Evolutionary conservation across 2,113 vertebrate genomes (phyloP).

Genomic region (Oncorhynchus keta): DNA sequence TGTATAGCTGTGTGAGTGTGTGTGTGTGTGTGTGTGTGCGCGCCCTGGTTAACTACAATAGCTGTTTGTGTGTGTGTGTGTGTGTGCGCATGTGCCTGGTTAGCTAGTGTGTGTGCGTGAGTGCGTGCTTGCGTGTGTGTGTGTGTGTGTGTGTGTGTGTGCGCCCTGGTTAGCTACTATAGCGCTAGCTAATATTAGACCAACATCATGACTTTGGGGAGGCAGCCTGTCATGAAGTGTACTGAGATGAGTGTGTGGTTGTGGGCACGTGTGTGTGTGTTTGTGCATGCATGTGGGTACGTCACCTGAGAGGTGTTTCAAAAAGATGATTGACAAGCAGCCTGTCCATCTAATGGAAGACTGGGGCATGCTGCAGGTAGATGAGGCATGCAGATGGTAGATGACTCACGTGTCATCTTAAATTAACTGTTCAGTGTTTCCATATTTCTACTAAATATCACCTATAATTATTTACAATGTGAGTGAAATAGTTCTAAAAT

Average conservation of each 20-base stretch:
- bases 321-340: slow-evolving; percentile 50
- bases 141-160: no score
- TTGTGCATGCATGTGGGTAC: slow-evolving; percentile 3
- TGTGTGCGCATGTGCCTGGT: neutral
- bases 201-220: slow-evolving; percentile 56
- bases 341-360: slow-evolving; percentile 44
- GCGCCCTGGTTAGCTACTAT: slow-evolving; percentile 3
- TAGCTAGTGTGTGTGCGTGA: neutral
- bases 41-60: neutral
- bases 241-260: slow-evolving; percentile 1
- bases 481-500: no score
- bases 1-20: no score
- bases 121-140: no score
- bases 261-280: neutral
- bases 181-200: slow-evolving; percentile 65
- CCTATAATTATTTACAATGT: no score
- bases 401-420: no score
- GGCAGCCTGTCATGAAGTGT: slow-evolving; percentile 26
- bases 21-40: no score
- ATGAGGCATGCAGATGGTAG: neutral
- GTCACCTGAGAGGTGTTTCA: slow-evolving; percentile 69
- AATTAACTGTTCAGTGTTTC: no score
- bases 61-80: neutral
- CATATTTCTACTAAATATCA: no score
- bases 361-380: slow-evolving; percentile 58